Conservation (phyloP, 2,797 vertebrate species). For the Notolabrus celidotus region DNA sequence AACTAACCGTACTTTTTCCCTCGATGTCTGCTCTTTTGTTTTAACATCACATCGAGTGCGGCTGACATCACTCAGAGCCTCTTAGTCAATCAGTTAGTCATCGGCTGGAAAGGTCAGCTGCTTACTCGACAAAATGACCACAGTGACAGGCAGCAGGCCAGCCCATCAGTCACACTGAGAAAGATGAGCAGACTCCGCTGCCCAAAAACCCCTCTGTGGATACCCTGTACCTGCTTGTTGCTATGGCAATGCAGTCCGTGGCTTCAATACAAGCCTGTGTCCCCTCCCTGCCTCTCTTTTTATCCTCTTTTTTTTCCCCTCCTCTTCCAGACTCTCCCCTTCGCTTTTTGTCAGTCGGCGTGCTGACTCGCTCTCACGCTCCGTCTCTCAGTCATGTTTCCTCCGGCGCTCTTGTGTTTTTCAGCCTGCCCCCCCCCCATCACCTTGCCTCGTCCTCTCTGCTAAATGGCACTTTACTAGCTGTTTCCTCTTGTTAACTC, state of each 20-base stretch:
- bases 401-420: conserved; percentile 47
- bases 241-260: conserved; percentile 68
- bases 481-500: conserved; percentile 72
- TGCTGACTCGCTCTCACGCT: conserved; percentile 51
- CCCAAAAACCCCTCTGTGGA: conserved; percentile 65
- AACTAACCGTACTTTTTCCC: conserved; percentile 27
- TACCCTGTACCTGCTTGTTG: conserved; percentile 72
- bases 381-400: conserved; percentile 63
- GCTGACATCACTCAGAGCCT: conserved; percentile 64
- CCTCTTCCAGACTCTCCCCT: conserved; percentile 60
- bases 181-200: conserved; percentile 45
- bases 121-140: conserved; percentile 68
- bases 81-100: conserved; percentile 75
- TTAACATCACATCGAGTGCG: conserved; percentile 41
- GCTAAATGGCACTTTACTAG: conserved; percentile 75
- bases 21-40: conserved; percentile 35
- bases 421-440: conserved; percentile 46
- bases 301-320: conserved; percentile 55
- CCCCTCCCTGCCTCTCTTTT: conserved; percentile 63
- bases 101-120: conserved; percentile 69
- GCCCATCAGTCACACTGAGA: conserved; percentile 65
- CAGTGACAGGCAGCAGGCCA: conserved; percentile 55
- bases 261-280: conserved; percentile 75
- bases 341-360: conserved; percentile 54
- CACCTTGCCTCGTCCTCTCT: conserved; percentile 73